Percentiles rank a stretch among this genome's conserved stretches.
Conservation (phyloP, 2,113 vertebrate species). For the Sporophila hypoxantha region DNA sequence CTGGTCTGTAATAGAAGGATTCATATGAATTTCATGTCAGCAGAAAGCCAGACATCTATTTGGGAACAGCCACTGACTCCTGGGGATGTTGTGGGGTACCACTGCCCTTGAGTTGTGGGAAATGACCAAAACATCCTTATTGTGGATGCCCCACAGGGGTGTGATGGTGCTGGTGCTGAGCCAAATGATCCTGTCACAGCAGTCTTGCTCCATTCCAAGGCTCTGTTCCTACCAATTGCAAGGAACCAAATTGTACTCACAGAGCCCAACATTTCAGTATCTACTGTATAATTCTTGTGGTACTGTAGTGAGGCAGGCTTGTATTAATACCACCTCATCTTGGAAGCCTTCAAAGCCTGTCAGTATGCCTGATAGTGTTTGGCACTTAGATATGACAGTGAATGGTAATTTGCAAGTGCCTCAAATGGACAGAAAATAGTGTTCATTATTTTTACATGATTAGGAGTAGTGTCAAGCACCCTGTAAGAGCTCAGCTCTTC, state of each 20-base stretch:
- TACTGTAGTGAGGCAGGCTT: constrained; percentile 29
- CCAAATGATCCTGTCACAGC: not conserved
- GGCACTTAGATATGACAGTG: constrained; percentile 56
- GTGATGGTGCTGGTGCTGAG: not conserved
- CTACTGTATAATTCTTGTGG: constrained; percentile 5
- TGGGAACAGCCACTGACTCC: not conserved
- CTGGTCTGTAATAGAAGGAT: not conserved
- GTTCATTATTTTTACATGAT: constrained; percentile 59
- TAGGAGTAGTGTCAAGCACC: constrained; percentile 30
- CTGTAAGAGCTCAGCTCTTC: constrained; percentile 11
- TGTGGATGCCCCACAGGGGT: not conserved
- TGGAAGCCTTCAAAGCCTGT: constrained; percentile 58
- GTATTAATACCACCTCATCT: constrained; percentile 50
- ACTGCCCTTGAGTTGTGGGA: not conserved
- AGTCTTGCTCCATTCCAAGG: not conserved
- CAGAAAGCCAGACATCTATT: not conserved
- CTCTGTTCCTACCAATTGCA: not conserved
- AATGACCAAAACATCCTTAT: not conserved
- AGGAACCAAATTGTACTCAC: not conserved
- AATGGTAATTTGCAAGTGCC: constrained; percentile 60
- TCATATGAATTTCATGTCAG: not conserved
- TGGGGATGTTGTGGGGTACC: not conserved
- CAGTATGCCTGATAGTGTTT: constrained; percentile 50
- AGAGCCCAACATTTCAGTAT: not conserved
- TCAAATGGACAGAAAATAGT: constrained; percentile 60